phyloP scores from a whole-genome alignment of 1,140 invertebrate species.

The Leucophenga varia region DNA sequence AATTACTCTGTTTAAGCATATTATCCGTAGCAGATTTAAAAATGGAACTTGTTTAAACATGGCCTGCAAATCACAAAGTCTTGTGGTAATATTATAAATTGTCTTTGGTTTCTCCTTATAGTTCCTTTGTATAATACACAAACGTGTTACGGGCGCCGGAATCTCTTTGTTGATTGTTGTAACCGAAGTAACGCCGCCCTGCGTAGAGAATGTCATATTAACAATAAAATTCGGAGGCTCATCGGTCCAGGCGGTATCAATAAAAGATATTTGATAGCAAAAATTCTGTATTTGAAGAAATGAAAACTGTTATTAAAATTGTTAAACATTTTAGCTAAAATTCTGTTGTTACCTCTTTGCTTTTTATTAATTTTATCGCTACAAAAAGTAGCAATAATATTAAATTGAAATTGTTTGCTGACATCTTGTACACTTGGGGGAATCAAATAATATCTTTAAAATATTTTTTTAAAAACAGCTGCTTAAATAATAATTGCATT shows the following conservation, averaged over 20 bases:
- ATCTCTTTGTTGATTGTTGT: constrained; percentile 36
- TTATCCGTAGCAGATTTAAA: constrained; percentile 38
- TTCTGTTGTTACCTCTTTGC: too few species aligned
- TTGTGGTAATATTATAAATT: constrained; percentile 37
- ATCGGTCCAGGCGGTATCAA: constrained; percentile 38
- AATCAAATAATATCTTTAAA: too few species aligned
- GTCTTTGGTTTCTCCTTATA: constrained; percentile 17
- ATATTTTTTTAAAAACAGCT: too few species aligned
- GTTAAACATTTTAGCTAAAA: too few species aligned
- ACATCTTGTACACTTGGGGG: too few species aligned
- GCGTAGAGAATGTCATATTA: constrained; percentile 41
- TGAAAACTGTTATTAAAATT: too few species aligned
- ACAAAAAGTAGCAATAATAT: too few species aligned
- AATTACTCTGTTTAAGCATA: constrained; percentile 38
- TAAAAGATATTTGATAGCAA: constrained; percentile 27
- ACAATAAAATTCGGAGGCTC: constrained; percentile 31
- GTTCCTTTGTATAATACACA: constrained; percentile 23
- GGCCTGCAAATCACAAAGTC: constrained; percentile 28
- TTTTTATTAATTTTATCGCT: too few species aligned
- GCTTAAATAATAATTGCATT: too few species aligned
- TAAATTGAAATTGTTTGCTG: too few species aligned
- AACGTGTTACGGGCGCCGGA: constrained; percentile 21
- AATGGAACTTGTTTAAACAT: constrained; percentile 36
- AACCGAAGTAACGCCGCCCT: constrained; percentile 25
- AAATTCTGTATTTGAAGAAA: constrained; percentile 11